A percentile compares a stretch with the other conserved stretches of the same genome.
phyloP scores from a whole-genome alignment of 53 echinoderm and acorn worm genomes.

The Astropecten irregularis region DNA sequence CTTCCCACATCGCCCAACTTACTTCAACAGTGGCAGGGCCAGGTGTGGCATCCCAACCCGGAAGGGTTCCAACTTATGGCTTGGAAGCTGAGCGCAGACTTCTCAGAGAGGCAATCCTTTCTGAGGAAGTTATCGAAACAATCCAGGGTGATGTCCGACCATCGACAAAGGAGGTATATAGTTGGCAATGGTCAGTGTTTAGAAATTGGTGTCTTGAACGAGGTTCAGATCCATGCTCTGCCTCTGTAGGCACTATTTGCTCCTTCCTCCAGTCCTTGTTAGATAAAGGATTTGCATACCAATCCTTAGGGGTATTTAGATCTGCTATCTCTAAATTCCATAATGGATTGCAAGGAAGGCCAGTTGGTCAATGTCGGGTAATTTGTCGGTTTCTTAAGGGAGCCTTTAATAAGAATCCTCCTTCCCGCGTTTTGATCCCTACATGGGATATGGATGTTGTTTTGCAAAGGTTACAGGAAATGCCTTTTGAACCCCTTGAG shows the following conservation, averaged over 20 bases:
- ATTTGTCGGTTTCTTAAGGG: conserved; percentile 6
- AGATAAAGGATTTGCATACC: conserved; percentile 1
- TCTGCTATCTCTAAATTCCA: conserved; percentile 13
- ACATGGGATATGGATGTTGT: conserved; percentile 2
- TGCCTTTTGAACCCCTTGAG: background rate
- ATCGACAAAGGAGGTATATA: conserved; percentile 19
- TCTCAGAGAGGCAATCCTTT: too few species aligned
- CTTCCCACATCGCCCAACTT: background rate
- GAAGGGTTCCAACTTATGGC: background rate
- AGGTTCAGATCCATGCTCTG: conserved; percentile 21
- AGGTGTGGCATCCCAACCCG: background rate
- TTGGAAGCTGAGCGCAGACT: conserved; percentile 6
- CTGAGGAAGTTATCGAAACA: conserved; percentile 1
- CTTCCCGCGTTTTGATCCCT: conserved; percentile 10
- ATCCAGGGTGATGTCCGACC: conserved; percentile 14
- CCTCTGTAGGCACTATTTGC: conserved; percentile 3
- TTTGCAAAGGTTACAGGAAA: background rate
- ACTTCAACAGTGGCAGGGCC: conserved; percentile 19
- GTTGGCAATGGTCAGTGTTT: conserved; percentile 24
- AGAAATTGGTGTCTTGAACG: conserved; percentile 14
- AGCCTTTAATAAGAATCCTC: conserved; percentile 14
- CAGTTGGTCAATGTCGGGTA: background rate
- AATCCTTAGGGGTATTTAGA: background rate
- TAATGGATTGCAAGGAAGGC: background rate
- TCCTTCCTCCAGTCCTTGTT: conserved; percentile 19